Conservation (phyloP, 2,113 vertebrate genomes). For the Myiopsitta monachus region DNA sequence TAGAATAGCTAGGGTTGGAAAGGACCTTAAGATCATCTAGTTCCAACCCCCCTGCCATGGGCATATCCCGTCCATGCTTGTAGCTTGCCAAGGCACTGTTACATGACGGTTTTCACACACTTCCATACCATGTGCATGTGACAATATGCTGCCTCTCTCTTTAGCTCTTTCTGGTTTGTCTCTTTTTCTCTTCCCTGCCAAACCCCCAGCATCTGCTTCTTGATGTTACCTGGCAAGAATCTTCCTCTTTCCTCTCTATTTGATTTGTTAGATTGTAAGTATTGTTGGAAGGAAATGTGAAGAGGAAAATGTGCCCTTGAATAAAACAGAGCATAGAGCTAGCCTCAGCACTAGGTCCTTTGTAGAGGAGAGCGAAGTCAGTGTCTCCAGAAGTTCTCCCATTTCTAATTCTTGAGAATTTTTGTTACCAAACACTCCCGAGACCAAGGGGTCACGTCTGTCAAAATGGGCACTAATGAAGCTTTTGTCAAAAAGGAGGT, state of each 20-base stretch:
- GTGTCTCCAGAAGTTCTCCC: background rate
- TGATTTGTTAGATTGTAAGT: background rate
- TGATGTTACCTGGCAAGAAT: background rate
- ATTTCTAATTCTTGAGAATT: background rate
- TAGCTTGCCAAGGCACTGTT: background rate
- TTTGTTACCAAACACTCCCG: background rate
- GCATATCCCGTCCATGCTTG: background rate
- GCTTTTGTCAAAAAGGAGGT: background rate
- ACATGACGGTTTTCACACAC: background rate
- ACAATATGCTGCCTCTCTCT: background rate
- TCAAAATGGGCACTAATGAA: background rate
- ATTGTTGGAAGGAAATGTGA: background rate
- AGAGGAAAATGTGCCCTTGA: background rate
- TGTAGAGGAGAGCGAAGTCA: background rate
- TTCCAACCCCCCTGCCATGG: too few relatives aligned
- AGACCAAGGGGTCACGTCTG: accelerated
- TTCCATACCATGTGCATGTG: accelerated
- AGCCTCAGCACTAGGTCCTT: background rate
- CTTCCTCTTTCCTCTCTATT: background rate
- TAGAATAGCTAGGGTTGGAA: too few relatives aligned
- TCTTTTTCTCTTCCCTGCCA: background rate
- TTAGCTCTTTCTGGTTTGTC: background rate
- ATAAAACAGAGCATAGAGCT: background rate
- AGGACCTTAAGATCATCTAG: too few relatives aligned
- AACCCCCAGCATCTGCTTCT: background rate